Percentiles rank a stretch among this genome's conserved stretches.
Conservation (phyloP, 1,140 invertebrate genomes). For the Hylaeus volcanicus region DNA sequence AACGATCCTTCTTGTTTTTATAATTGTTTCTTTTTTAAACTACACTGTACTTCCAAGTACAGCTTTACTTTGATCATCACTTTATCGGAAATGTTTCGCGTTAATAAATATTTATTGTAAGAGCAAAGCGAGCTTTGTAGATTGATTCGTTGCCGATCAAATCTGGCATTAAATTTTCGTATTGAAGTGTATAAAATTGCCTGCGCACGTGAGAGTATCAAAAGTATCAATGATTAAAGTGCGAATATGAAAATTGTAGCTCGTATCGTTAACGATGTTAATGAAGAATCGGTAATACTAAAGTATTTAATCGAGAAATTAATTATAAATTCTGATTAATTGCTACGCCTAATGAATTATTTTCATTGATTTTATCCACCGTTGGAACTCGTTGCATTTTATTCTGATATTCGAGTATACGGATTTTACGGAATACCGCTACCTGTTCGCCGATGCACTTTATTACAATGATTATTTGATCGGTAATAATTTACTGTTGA, state of each 20-base stretch:
- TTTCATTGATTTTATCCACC: constrained; percentile 43
- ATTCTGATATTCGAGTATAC: constrained; percentile 12
- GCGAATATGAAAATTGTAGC: constrained; percentile 48
- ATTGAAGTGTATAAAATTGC: neutral
- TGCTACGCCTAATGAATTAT: constrained; percentile 55
- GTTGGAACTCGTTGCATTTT: constrained; percentile 53
- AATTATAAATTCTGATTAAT: constrained; percentile 61
- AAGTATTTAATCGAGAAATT: constrained; percentile 53
- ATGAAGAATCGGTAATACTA: constrained; percentile 49
- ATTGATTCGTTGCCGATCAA: neutral
- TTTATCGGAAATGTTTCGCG: neutral
- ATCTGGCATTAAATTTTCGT: neutral
- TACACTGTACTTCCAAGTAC: neutral
- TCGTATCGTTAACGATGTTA: constrained; percentile 41
- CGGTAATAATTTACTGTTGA: constrained; percentile 12
- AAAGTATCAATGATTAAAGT: constrained; percentile 47
- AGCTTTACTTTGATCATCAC: neutral
- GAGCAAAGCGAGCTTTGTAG: neutral
- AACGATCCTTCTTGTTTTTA: neutral
- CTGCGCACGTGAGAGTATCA: constrained; percentile 15
- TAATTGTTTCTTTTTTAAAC: no score
- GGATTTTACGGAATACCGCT: constrained; percentile 19
- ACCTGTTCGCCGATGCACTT: constrained; percentile 2
- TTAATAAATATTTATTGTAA: neutral
- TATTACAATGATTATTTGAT: constrained; percentile 45